Conservation (phyloP, 2,888 invertebrate species). For the Ophioninae sp. region DNA sequence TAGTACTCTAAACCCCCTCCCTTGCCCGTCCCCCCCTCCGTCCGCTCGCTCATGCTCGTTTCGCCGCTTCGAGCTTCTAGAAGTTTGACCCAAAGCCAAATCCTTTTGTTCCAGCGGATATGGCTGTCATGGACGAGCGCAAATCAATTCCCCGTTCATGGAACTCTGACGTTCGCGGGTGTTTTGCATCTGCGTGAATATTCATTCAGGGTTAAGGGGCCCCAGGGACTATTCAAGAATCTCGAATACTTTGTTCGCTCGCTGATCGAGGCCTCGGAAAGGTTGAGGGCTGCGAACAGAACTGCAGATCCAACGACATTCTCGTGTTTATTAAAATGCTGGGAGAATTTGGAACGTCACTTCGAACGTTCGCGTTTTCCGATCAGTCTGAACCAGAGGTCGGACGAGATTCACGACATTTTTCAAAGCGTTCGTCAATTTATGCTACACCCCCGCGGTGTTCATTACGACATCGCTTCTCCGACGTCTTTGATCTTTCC, state of each 20-base stretch:
- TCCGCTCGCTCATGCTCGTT: slow-evolving; percentile 49
- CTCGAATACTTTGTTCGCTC: slow-evolving; percentile 70
- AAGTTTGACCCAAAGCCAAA: slow-evolving; percentile 71
- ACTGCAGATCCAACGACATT: slow-evolving; percentile 54
- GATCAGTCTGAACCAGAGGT: slow-evolving; percentile 34
- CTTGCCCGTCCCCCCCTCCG: slow-evolving; percentile 12
- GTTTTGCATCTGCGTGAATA: slow-evolving; percentile 75
- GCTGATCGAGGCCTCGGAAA: slow-evolving; percentile 43
- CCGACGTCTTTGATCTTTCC: not conserved
- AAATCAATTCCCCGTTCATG: slow-evolving; percentile 70
- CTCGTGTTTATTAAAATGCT: slow-evolving; percentile 64
- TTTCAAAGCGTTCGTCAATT: slow-evolving; percentile 12
- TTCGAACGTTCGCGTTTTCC: slow-evolving; percentile 17
- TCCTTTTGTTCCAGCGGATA: slow-evolving; percentile 68
- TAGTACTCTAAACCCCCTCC: slow-evolving; percentile 43
- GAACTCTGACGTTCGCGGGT: slow-evolving; percentile 64
- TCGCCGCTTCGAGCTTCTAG: slow-evolving; percentile 49
- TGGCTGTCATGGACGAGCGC: slow-evolving; percentile 61
- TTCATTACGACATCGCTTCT: slow-evolving; percentile 12
- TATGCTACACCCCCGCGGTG: not conserved
- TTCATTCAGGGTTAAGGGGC: slow-evolving; percentile 70
- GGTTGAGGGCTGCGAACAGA: slow-evolving; percentile 29
- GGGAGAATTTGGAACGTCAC: slow-evolving; percentile 26
- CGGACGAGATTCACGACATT: slow-evolving; percentile 29
- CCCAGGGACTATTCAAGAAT: slow-evolving; percentile 71